Percentiles rank a stretch among this genome's conserved stretches.
phyloP scores from a whole-genome alignment of 2,797 vertebrate genomes.

The Sphenodon punctatus region DNA sequence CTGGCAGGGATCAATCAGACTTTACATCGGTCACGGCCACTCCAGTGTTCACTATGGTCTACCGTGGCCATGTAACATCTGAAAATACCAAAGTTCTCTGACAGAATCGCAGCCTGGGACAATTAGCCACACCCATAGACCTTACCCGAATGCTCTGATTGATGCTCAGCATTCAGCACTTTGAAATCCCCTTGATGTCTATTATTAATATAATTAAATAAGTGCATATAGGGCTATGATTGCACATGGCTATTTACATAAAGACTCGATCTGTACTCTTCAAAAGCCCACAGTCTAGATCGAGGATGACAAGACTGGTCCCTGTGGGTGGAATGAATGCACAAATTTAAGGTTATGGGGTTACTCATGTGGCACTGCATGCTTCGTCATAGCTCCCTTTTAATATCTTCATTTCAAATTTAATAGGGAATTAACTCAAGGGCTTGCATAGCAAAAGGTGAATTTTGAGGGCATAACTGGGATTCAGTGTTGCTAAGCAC shows the following conservation, averaged over 20 bases:
- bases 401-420: background rate
- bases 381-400: background rate
- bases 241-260: background rate
- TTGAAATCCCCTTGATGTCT: background rate
- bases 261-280: background rate
- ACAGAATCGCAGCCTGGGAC: too few relatives aligned
- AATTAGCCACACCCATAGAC: too few relatives aligned
- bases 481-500: background rate
- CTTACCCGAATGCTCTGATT: background rate
- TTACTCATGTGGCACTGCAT: background rate
- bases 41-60: too few relatives aligned
- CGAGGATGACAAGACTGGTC: background rate
- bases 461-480: background rate
- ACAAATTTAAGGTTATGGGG: background rate
- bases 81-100: too few relatives aligned
- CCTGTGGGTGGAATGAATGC: background rate
- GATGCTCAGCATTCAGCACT: background rate
- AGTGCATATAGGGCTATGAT: background rate
- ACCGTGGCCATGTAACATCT: too few relatives aligned
- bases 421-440: background rate
- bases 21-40: too few relatives aligned
- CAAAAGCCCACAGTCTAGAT: background rate
- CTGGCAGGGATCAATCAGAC: too few relatives aligned
- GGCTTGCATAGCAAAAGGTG: background rate
- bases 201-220: background rate